Evolutionary conservation across 2,888 invertebrate genomes (phyloP).

Genomic region (Pandemis corylana): DNA sequence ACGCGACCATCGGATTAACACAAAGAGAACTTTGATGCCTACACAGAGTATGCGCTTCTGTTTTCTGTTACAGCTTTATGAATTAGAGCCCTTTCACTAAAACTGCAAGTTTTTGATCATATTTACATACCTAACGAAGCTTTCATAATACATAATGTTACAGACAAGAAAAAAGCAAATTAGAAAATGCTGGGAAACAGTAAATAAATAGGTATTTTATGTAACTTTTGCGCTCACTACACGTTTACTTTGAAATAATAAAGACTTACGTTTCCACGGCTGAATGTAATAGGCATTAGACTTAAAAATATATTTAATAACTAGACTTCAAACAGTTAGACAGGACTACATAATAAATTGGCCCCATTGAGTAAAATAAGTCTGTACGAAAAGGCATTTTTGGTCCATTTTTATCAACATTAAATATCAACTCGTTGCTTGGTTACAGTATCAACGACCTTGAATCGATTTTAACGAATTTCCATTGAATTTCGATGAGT

Average conservation of each 20-base stretch:
- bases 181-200: background rate
- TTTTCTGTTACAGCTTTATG: too few relatives aligned
- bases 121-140: too few relatives aligned
- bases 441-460: conserved; percentile 53
- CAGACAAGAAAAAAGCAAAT: background rate
- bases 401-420: conserved; percentile 67
- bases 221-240: background rate
- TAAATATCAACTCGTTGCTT: conserved; percentile 60
- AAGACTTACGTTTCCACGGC: conserved; percentile 78
- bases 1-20: too few relatives aligned
- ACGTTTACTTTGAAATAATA: background rate
- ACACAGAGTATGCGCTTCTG: too few relatives aligned
- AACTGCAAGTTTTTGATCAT: too few relatives aligned
- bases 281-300: conserved; percentile 78
- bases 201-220: background rate
- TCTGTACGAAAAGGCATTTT: conserved; percentile 74
- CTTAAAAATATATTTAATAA: conserved; percentile 52
- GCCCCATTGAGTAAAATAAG: conserved; percentile 73
- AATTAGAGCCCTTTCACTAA: too few relatives aligned
- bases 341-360: conserved; percentile 56
- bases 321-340: conserved; percentile 55
- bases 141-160: background rate
- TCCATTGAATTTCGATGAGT: conserved; percentile 42
- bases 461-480: conserved; percentile 41
- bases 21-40: too few relatives aligned